Percentiles rank a stretch among this genome's conserved stretches.
Evolutionary conservation across 2,888 invertebrate genomes (phyloP).

Genomic region (Phalera bucephala): DNA sequence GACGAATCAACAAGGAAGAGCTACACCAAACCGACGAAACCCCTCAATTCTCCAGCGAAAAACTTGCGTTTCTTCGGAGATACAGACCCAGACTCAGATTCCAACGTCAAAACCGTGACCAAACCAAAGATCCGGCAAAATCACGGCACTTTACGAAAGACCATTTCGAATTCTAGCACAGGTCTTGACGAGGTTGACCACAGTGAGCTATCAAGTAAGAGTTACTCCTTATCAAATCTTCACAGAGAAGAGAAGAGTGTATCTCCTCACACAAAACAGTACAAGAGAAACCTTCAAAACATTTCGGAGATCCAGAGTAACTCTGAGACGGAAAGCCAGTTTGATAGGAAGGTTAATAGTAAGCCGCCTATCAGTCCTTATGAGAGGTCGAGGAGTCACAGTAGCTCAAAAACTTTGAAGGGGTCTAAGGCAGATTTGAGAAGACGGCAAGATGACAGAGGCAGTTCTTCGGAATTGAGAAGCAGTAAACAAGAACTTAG

Average conservation of each 20-base stretch:
- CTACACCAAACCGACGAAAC: slow-evolving; percentile 57
- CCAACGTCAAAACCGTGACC: slow-evolving; percentile 63
- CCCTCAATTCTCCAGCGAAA: slow-evolving; percentile 81
- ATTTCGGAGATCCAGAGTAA: slow-evolving; percentile 80
- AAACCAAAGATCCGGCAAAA: slow-evolving; percentile 55
- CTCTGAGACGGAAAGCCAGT: slow-evolving; percentile 68
- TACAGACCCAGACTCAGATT: slow-evolving; percentile 90
- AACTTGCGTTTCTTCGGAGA: slow-evolving; percentile 93
- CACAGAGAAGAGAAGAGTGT: slow-evolving; percentile 59
- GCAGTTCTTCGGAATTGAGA: slow-evolving; percentile 62
- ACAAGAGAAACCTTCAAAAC: slow-evolving; percentile 81
- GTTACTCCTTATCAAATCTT: slow-evolving; percentile 70
- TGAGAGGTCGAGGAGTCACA: slow-evolving; percentile 72
- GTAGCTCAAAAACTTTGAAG: slow-evolving; percentile 73
- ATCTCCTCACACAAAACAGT: slow-evolving; percentile 58
- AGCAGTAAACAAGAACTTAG: slow-evolving; percentile 68
- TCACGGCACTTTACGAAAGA: slow-evolving; percentile 65
- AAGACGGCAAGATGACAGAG: slow-evolving; percentile 45
- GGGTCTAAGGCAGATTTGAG: slow-evolving; percentile 49
- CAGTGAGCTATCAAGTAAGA: slow-evolving; percentile 61
- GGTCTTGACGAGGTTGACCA: slow-evolving; percentile 71
- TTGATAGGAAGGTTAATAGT: slow-evolving; percentile 49
- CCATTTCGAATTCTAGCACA: slow-evolving; percentile 70
- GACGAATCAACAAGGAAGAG: slow-evolving; percentile 74
- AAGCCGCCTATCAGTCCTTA: slow-evolving; percentile 76